Percentiles rank a stretch among this genome's conserved stretches.
phyloP scores from a whole-genome alignment of 2,113 vertebrate genomes.

The Vidua macroura region DNA sequence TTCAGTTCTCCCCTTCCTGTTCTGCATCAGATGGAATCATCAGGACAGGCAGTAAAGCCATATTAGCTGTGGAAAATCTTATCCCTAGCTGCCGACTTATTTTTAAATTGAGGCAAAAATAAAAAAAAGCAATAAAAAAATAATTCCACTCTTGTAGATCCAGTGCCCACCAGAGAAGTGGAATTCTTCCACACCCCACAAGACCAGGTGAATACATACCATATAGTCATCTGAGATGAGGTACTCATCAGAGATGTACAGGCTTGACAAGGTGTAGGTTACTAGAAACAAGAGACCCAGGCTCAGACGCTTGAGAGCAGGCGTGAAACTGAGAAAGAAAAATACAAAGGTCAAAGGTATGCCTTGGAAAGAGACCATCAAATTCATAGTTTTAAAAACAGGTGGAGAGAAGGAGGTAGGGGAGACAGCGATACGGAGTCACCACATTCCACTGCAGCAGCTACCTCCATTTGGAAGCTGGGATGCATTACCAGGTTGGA shows the following conservation, averaged over 20 bases:
- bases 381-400: not conserved
- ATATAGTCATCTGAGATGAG: constrained; percentile 86
- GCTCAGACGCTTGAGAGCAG: constrained; percentile 86
- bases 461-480: not conserved
- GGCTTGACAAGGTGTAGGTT: constrained; percentile 83
- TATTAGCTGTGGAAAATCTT: not conserved
- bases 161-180: not conserved
- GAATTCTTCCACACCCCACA: not conserved
- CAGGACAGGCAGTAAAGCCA: not conserved
- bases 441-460: not conserved
- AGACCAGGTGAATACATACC: constrained; percentile 72
- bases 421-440: not conserved
- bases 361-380: not conserved
- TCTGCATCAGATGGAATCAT: not conserved
- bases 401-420: not conserved
- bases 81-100: not conserved
- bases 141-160: not conserved
- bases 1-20: not conserved
- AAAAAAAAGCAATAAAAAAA: not conserved
- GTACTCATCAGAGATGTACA: constrained; percentile 84
- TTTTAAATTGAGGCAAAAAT: not conserved
- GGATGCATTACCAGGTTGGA: not conserved
- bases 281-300: constrained; percentile 86
- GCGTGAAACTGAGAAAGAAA: constrained; percentile 75
- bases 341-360: not conserved